Percentiles rank a stretch among this genome's conserved stretches.
Evolutionary conservation across 2,888 invertebrate species (phyloP).

Genomic region (Apodemia hepburni): DNA sequence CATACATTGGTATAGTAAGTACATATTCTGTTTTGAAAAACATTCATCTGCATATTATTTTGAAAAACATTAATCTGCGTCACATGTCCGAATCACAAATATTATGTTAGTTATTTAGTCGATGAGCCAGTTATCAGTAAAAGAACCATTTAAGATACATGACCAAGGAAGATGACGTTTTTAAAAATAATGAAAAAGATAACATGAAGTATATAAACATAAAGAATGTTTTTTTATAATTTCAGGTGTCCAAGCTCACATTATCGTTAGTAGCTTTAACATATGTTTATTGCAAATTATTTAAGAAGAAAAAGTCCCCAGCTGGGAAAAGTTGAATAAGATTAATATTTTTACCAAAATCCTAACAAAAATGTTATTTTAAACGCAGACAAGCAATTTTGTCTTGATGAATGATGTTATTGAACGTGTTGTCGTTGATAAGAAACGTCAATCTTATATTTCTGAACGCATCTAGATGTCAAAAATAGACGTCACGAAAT

Average conservation of each 20-base stretch:
- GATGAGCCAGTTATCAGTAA: no score
- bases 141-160: no score
- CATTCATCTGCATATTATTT: no score
- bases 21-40: no score
- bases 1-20: no score
- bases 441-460: neutral
- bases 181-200: no score
- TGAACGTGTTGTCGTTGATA: neutral
- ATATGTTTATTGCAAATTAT: slow-evolving; percentile 55
- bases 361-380: neutral
- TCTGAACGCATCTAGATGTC: slow-evolving; percentile 1
- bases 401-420: neutral
- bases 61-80: no score
- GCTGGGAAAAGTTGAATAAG: slow-evolving; percentile 22
- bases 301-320: slow-evolving; percentile 44
- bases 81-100: no score
- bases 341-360: neutral
- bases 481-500: neutral
- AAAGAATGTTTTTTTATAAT: slow-evolving; percentile 15
- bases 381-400: neutral
- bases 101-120: no score
- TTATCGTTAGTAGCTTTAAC: slow-evolving; percentile 47
- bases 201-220: no score
- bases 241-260: slow-evolving; percentile 70
- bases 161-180: no score